Percentiles rank a stretch among this genome's conserved stretches.
These are phyloP conservation scores for Drosophila anomalata DNA, from an alignment of 2,888 invertebrate species.

Conservation along the genomic window DNA sequence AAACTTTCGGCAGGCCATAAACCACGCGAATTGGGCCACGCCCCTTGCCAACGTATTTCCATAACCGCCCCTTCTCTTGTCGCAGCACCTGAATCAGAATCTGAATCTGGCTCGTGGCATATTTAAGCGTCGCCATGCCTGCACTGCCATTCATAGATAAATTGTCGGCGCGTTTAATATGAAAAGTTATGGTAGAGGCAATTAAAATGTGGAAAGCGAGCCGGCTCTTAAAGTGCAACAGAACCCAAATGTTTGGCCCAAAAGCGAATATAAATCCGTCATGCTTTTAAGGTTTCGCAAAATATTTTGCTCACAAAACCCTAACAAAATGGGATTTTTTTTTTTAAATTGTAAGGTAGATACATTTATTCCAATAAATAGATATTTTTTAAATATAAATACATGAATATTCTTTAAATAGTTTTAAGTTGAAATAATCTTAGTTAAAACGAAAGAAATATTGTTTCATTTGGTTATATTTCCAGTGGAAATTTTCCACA, in stretches of 20 bases:
- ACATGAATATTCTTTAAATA: too few relatives aligned
- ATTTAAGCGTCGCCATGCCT: conserved; percentile 71
- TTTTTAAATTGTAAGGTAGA: too few relatives aligned
- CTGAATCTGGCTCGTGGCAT: conserved; percentile 60
- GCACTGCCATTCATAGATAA: conserved; percentile 70
- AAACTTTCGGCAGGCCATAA: conserved; percentile 68
- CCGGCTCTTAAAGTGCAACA: conserved; percentile 24
- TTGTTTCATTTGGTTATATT: neutral
- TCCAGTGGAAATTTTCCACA: neutral
- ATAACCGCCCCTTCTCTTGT: neutral
- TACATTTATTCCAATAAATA: too few relatives aligned
- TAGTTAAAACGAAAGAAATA: neutral
- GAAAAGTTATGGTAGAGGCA: conserved; percentile 65
- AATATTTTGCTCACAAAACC: neutral
- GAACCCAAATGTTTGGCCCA: conserved; percentile 6
- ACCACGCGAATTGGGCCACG: conserved; percentile 42
- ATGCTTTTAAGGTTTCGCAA: neutral
- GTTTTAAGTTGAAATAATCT: neutral
- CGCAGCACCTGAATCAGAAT: conserved; percentile 33
- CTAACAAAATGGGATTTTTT: too few relatives aligned
- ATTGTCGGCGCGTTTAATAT: conserved; percentile 68
- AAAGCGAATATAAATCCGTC: conserved; percentile 14
- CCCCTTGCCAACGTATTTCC: conserved; percentile 4
- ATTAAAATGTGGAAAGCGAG: conserved; percentile 50
- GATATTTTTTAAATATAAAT: too few relatives aligned